phyloP scores from a whole-genome alignment of 2,113 vertebrate genomes.

The Brachyhypopomus occidentalis region DNA sequence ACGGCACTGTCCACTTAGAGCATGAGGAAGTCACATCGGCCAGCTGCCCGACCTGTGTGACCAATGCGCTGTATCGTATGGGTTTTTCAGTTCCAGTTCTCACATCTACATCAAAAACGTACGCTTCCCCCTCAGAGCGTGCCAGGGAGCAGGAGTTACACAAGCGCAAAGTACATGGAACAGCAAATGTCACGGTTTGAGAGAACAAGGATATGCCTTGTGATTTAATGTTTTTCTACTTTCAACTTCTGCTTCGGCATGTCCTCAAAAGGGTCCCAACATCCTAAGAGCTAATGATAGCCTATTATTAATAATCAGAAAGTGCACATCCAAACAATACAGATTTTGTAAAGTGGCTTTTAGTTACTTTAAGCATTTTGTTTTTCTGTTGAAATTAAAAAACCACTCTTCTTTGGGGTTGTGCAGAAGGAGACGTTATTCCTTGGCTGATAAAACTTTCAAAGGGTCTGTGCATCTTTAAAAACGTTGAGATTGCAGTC shows the following conservation, averaged over 20 bases:
- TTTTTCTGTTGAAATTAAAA: background rate
- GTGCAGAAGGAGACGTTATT: background rate
- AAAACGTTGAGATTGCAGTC: background rate
- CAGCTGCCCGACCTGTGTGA: background rate
- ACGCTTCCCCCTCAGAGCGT: background rate
- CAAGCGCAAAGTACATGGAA: background rate
- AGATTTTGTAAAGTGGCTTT: too few species aligned
- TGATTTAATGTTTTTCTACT: background rate
- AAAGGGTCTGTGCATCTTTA: background rate
- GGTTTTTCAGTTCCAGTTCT: background rate
- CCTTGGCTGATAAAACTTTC: too few species aligned
- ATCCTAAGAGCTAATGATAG: too few species aligned
- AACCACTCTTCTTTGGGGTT: background rate
- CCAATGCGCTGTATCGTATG: background rate
- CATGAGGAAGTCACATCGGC: background rate
- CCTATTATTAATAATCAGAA: background rate
- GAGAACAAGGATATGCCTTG: background rate
- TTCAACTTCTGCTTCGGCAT: background rate
- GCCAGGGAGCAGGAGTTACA: background rate
- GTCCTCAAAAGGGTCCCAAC: background rate
- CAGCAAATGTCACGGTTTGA: background rate
- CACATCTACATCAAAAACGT: background rate
- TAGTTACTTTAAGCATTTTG: too few species aligned
- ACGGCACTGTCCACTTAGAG: background rate
- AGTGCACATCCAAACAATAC: too few species aligned